Evolutionary conservation across 1,140 invertebrate species (phyloP), one percentile per base, ranked within the genome.

Genomic region (Drosophila nikananu): DNA sequence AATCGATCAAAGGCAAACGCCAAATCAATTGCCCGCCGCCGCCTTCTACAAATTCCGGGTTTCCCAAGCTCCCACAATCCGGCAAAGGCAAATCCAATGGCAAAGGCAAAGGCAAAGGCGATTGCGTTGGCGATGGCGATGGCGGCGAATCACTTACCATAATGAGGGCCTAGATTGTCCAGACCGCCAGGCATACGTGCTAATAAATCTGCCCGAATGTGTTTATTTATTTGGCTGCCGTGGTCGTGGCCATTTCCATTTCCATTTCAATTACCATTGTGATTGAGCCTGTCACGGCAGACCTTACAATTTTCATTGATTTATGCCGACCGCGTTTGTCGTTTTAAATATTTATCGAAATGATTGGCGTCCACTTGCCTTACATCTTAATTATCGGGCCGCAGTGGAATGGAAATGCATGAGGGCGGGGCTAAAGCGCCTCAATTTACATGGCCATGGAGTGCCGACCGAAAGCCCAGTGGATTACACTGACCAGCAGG

Each of bases 1-100:
- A 89, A 87, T 87, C 84, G 78, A 87, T 87, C 84, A 87, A 87
- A 80, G 70, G 63, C 77, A 84, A 81, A 89, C 66, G 84, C 84
- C 86, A 89, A 87, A 87, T 87, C 84, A 89, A 87, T 87, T 87
- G 75, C 74, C 57, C 66, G 81, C 52, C 49, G 52, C 59, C 76
- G 64, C 63, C 77, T 49, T 49, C 46, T 80, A 64, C 63, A 74
- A 81, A 73, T 71, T 27, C 35, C n/a, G 32, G 35, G 12, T 32
- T 71, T 54, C 23, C 39, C 17, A 3, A 27, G 12, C 25, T 32
- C 17, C 21, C 27, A 12, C 27, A 19, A 37, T 42, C 30, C 68
- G 61, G 66, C 42, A 74, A 89, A 74, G 66, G 68, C 46, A 74
- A 83, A 74, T 63, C 65, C 58, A 75, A 44, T 15, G 35, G 39